A percentile compares a stretch with the other conserved stretches of the same genome.
Evolutionary conservation across 2,113 vertebrate genomes (phyloP).

Genomic region (Pseudolaguvia tuberculata): DNA sequence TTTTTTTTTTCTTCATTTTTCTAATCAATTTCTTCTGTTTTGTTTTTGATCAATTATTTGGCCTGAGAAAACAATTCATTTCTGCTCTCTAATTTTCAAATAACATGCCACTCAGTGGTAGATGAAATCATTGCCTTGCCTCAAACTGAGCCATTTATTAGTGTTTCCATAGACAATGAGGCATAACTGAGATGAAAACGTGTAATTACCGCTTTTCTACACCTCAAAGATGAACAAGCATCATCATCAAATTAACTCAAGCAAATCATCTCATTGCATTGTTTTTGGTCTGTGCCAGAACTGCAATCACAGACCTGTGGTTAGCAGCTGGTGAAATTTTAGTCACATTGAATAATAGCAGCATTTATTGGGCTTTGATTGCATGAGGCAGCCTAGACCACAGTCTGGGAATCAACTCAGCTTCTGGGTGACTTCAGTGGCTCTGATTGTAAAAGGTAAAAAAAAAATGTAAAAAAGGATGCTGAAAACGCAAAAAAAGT

Average conservation of each 20-base stretch:
- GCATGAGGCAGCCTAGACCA: constrained; percentile 20
- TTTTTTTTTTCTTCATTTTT: background rate
- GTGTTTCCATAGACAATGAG: constrained; percentile 34
- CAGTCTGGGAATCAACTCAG: constrained; percentile 9
- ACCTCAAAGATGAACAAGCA: constrained; percentile 22
- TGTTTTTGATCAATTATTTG: constrained; percentile 14
- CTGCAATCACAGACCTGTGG: constrained; percentile 31
- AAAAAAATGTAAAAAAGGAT: no score
- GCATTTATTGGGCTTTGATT: constrained; percentile 43
- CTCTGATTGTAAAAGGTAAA: no score
- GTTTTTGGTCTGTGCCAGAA: constrained; percentile 10
- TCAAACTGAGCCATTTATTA: constrained; percentile 39
- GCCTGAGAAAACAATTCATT: constrained; percentile 22
- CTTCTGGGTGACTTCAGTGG: constrained; percentile 19
- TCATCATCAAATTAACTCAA: constrained; percentile 36
- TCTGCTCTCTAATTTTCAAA: constrained; percentile 33
- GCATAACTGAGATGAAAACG: constrained; percentile 31
- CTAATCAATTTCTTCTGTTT: constrained; percentile 16
- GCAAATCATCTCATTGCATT: constrained; percentile 17
- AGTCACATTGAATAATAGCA: constrained; percentile 41
- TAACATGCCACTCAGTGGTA: constrained; percentile 17
- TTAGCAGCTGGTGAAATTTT: constrained; percentile 34
- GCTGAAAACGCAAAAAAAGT: no score
- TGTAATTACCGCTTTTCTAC: constrained; percentile 35
- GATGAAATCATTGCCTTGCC: constrained; percentile 39